Base-by-base conservation (phyloP, 2,888 invertebrate genomes). In the Scelioninae gen. 2 region DNA sequence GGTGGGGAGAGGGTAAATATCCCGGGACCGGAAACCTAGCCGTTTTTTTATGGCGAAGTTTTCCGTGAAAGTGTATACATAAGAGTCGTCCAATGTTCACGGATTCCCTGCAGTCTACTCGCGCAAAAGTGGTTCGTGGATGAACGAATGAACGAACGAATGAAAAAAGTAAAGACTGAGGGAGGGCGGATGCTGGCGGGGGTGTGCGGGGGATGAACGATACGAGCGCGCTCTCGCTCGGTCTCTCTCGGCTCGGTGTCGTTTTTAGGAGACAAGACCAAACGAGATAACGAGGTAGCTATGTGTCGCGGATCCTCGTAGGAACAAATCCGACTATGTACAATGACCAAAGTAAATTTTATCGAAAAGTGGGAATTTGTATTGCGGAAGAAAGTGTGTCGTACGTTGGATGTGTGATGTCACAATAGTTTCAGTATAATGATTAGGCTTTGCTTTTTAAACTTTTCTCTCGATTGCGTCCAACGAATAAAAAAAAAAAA, bases 211-310 rank as follows among this genome's bases (percentile, higher is more conserved):
- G 46, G 37, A 63, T 55, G 16, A 31, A 58, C 63, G 39, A 50
- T 73, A 57, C 75, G 64, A 67, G 43, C 28, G 60, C 55, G 58
- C n/a, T n/a, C n/a, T n/a, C n/a, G n/a, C n/a, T n/a, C n/a, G n/a
- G n/a, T n/a, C n/a, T n/a, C n/a, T n/a, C 65, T 71, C 55, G 61
- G 52, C 68, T 74, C 58, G 43, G 55, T 58, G 60, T 75, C 63
- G 74, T 69, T 71, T 71, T 72, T 64, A 68, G 65, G 55, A 55
- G 69, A 70, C 73, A 76, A 74, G 74, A 78, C 76, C 78, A 77
- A 80, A 81, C 78, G 75, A 78, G 79, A 78, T 82, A 81, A 81
- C 78, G 79, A 80, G 79, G 79, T 77, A 76, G 76, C 77, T 71
- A 80, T 77, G 78, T 76, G 76, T 78, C 77, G 76, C 72, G 74